phyloP scores from a whole-genome alignment of 2,888 invertebrate species.

The Agapostemon virescens region DNA sequence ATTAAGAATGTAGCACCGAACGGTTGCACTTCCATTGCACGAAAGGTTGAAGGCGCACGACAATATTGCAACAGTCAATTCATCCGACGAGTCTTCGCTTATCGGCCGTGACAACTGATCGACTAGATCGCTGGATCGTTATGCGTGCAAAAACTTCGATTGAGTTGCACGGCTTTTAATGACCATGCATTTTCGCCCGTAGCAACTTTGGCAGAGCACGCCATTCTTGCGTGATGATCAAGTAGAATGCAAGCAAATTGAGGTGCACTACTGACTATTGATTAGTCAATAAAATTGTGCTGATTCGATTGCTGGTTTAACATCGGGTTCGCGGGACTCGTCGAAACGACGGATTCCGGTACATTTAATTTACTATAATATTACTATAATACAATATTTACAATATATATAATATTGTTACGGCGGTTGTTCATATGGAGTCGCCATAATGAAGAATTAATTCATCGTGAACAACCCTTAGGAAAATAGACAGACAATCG shows the following conservation, averaged over 20 bases:
- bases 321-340: background rate
- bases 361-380: background rate
- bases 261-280: background rate
- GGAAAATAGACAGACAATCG: no score
- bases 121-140: background rate
- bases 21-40: conserved; percentile 34
- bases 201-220: background rate
- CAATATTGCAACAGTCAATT: conserved; percentile 40
- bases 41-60: conserved; percentile 43
- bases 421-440: no score
- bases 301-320: background rate
- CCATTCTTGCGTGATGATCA: background rate
- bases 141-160: background rate
- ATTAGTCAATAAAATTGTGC: background rate
- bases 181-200: background rate
- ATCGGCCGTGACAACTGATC: conserved; percentile 16
- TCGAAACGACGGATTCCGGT: background rate
- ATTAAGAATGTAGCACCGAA: conserved; percentile 51
- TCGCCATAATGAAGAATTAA: no score
- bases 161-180: background rate
- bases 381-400: no score
- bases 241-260: background rate
- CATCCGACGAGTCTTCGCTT: conserved; percentile 5
- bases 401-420: no score
- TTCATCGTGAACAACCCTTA: no score